These are phyloP conservation scores for Linnaemya tessellans DNA, from an alignment of 2,888 invertebrate genomes.

Conservation along the genomic window DNA sequence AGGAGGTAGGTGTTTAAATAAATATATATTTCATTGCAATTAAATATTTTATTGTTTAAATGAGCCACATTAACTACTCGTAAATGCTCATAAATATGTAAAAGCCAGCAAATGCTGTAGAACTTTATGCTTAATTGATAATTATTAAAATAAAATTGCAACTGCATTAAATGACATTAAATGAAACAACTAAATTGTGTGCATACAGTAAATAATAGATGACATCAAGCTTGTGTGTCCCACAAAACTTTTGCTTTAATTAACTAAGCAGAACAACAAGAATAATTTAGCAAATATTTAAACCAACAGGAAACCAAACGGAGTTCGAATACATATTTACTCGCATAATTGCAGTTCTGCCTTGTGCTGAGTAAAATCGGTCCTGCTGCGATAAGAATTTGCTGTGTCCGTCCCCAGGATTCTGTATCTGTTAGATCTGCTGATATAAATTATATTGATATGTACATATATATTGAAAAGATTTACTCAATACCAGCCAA, in stretches of 20 bases:
- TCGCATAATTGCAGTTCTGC: too few species aligned
- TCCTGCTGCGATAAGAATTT: too few species aligned
- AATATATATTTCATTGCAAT: background rate
- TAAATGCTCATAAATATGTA: constrained; percentile 6
- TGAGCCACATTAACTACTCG: background rate
- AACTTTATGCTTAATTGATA: constrained; percentile 17
- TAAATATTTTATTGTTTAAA: background rate
- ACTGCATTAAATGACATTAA: background rate
- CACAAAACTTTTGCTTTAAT: too few species aligned
- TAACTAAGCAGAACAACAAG: too few species aligned
- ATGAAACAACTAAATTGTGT: background rate
- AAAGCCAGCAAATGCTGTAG: background rate
- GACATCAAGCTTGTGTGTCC: too few species aligned
- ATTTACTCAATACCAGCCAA: background rate
- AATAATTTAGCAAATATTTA: background rate
- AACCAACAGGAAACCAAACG: too few species aligned
- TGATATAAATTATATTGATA: too few species aligned
- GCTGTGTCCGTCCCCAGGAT: too few species aligned
- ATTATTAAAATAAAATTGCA: background rate
- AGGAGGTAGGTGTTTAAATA: constrained; percentile 86
- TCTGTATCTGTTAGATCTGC: too few species aligned
- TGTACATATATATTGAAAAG: too few species aligned
- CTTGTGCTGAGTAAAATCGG: too few species aligned
- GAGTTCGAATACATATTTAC: too few species aligned
- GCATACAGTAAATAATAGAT: background rate